Evolutionary conservation across 2,797 vertebrate species (phyloP).

Genomic region (Lophura swinhoii): DNA sequence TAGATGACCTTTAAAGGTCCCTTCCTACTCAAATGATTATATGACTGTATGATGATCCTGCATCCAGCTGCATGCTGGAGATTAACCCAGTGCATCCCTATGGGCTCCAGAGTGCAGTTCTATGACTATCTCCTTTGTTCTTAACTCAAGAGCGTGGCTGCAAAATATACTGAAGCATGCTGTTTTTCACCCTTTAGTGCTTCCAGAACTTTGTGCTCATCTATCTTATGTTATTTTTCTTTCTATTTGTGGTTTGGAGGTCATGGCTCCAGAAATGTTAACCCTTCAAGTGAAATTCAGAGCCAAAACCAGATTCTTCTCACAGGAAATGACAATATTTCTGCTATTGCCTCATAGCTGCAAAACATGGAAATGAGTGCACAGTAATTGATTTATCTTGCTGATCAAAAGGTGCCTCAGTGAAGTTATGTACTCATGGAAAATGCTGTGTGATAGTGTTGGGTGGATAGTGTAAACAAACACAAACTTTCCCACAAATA

Average conservation of each 20-base stretch:
- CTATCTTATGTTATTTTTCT: slow-evolving; percentile 48
- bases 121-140: slow-evolving; percentile 32
- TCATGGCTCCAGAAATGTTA: slow-evolving; percentile 51
- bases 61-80: neutral
- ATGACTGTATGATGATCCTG: neutral
- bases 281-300: slow-evolving; percentile 16
- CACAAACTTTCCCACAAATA: slow-evolving; percentile 61
- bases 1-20: no score
- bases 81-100: neutral
- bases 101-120: slow-evolving; percentile 5
- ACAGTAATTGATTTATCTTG: neutral
- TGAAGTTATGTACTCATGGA: neutral
- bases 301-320: slow-evolving; percentile 50
- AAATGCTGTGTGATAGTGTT: slow-evolving; percentile 14
- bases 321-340: slow-evolving; percentile 24
- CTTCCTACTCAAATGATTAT: no score
- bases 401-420: slow-evolving; percentile 11
- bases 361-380: slow-evolving; percentile 15
- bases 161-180: slow-evolving; percentile 40
- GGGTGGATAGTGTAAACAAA: neutral
- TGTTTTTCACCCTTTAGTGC: slow-evolving; percentile 52
- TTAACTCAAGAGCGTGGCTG: slow-evolving; percentile 20
- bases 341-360: neutral
- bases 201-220: slow-evolving; percentile 54
- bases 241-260: slow-evolving; percentile 68